These are phyloP conservation scores for Eurystomus glaucurus DNA, from an alignment of 2,797 vertebrate species.

Conservation along the genomic window DNA sequence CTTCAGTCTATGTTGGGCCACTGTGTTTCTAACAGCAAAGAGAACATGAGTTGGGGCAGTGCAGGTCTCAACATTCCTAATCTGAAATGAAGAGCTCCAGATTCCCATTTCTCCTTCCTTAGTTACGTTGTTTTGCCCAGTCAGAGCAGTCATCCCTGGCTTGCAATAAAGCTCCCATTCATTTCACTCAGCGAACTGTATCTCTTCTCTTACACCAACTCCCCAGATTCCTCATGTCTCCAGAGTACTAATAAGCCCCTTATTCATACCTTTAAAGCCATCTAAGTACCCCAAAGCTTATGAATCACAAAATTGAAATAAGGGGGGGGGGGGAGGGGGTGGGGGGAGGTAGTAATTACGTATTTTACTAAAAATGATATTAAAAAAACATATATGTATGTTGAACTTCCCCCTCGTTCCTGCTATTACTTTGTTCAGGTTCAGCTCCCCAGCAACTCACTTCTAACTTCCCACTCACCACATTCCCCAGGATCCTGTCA, in stretches of 20 bases:
- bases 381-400: fast-evolving
- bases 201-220: neutral
- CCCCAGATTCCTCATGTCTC: neutral
- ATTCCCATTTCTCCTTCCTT: neutral
- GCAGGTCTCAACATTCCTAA: neutral
- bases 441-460: neutral
- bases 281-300: neutral
- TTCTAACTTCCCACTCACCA: neutral
- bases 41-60: neutral
- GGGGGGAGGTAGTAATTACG: too few species aligned
- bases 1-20: neutral
- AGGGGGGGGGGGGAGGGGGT: too few species aligned
- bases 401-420: neutral
- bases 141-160: neutral
- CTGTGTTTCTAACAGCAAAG: neutral
- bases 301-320: neutral
- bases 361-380: neutral
- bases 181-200: neutral
- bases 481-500: neutral
- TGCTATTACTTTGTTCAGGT: neutral
- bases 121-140: neutral
- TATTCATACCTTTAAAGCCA: neutral
- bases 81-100: neutral
- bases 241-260: neutral
- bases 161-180: neutral